phyloP scores from a whole-genome alignment of 2,113 vertebrate genomes.

The Chlorocebus sabaeus region DNA sequence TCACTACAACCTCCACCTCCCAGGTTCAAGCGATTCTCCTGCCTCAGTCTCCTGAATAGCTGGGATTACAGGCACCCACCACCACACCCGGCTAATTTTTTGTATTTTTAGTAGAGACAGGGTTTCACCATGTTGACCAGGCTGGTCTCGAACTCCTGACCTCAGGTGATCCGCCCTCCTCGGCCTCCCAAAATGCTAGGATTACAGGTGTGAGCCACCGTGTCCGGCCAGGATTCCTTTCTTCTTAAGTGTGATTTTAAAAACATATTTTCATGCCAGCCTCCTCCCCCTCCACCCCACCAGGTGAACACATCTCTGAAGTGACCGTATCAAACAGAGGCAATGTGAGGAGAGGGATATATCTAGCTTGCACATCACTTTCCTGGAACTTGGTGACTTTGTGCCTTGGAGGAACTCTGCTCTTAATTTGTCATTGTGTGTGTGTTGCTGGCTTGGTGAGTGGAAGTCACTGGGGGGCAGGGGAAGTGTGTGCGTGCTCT shows the following conservation, averaged over 20 bases:
- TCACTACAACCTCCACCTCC: background rate
- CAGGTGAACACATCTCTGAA: background rate
- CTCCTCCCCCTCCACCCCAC: accelerated
- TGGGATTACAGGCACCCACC: background rate
- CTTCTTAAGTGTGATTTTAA: background rate
- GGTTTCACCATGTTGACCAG: background rate
- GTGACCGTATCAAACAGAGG: background rate
- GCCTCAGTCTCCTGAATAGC: background rate
- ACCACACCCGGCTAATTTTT: background rate
- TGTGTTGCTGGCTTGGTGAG: background rate
- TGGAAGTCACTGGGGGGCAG: background rate
- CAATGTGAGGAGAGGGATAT: background rate
- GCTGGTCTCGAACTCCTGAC: background rate
- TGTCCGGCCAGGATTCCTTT: background rate
- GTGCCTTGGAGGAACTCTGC: background rate
- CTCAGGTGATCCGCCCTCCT: background rate
- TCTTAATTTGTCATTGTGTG: background rate
- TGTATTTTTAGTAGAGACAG: background rate
- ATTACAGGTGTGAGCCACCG: background rate
- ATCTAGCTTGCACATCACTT: background rate
- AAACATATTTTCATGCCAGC: background rate
- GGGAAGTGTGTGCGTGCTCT: accelerated
- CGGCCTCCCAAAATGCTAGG: background rate
- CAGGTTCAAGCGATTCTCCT: background rate
- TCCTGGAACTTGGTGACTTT: background rate